These are phyloP conservation scores for Coilia nasus DNA, from an alignment of 2,797 vertebrate genomes.

Conservation along the genomic window DNA sequence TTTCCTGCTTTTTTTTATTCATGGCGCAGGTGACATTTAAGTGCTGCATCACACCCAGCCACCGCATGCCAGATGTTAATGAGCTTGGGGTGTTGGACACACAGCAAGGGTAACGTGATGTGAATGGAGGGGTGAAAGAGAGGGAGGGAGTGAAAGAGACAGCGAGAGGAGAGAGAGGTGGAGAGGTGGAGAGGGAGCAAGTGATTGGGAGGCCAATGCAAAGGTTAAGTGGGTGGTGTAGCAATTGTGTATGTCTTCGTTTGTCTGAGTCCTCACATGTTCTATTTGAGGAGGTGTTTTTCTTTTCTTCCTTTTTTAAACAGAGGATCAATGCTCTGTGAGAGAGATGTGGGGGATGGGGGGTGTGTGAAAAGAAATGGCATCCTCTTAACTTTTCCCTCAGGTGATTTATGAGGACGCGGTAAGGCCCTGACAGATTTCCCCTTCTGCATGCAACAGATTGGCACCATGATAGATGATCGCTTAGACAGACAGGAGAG, in stretches of 20 bases:
- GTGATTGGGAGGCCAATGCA: slow-evolving; percentile 16
- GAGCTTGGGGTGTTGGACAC: neutral
- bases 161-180: neutral
- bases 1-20: slow-evolving; percentile 64
- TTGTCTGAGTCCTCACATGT: slow-evolving; percentile 15
- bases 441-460: slow-evolving; percentile 59
- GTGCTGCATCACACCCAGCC: slow-evolving; percentile 29
- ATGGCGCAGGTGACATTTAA: slow-evolving; percentile 57
- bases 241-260: slow-evolving; percentile 2
- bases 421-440: slow-evolving; percentile 49
- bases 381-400: slow-evolving; percentile 55
- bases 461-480: slow-evolving; percentile 62
- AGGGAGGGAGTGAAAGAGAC: slow-evolving; percentile 25
- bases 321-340: neutral
- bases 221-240: neutral
- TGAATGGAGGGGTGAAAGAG: slow-evolving; percentile 17
- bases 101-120: slow-evolving; percentile 39
- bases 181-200: neutral
- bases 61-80: neutral
- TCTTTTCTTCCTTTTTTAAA: neutral
- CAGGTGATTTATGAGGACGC: slow-evolving; percentile 60
- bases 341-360: neutral
- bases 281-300: neutral
- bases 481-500: slow-evolving; percentile 25
- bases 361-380: slow-evolving; percentile 35